Percentiles rank a stretch among this genome's conserved stretches.
These are phyloP conservation scores for Thunnus maccoyii DNA, from an alignment of 2,113 vertebrate genomes.

Conservation along the genomic window DNA sequence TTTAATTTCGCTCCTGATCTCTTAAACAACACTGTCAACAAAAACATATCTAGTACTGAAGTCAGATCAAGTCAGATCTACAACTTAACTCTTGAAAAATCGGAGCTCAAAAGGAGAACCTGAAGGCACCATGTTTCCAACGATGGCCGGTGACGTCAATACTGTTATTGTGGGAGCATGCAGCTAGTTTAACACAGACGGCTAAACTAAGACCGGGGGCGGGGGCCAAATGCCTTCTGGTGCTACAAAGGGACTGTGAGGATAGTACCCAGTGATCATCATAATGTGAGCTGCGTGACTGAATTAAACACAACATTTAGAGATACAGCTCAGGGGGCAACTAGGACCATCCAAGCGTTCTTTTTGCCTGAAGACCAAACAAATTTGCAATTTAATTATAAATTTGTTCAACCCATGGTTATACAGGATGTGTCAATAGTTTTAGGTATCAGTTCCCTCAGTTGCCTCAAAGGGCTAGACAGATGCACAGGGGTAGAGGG, in stretches of 20 bases:
- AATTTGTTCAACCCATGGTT: background rate
- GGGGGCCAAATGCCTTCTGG: constrained; percentile 59
- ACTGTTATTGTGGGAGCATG: constrained; percentile 81
- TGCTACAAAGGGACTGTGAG: constrained; percentile 23
- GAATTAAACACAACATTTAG: constrained; percentile 5
- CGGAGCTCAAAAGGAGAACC: constrained; percentile 2
- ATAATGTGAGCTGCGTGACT: background rate
- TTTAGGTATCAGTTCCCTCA: background rate
- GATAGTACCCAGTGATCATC: constrained; percentile 7
- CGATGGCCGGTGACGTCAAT: constrained; percentile 82
- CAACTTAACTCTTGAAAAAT: background rate
- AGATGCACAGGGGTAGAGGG: constrained; percentile 9
- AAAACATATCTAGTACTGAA: background rate
- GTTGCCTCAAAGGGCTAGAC: background rate
- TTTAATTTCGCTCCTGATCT: background rate
- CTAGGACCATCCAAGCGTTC: background rate
- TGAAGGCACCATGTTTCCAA: constrained; percentile 73
- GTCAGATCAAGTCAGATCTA: background rate
- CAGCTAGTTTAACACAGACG: constrained; percentile 69
- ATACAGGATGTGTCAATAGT: background rate
- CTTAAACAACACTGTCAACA: background rate
- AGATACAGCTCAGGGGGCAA: background rate
- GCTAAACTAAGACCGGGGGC: constrained; percentile 55
- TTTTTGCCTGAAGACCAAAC: background rate
- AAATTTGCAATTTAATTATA: constrained; percentile 2